Conservation (phyloP, 2,113 vertebrate species). For the Amphiprion ocellaris region DNA sequence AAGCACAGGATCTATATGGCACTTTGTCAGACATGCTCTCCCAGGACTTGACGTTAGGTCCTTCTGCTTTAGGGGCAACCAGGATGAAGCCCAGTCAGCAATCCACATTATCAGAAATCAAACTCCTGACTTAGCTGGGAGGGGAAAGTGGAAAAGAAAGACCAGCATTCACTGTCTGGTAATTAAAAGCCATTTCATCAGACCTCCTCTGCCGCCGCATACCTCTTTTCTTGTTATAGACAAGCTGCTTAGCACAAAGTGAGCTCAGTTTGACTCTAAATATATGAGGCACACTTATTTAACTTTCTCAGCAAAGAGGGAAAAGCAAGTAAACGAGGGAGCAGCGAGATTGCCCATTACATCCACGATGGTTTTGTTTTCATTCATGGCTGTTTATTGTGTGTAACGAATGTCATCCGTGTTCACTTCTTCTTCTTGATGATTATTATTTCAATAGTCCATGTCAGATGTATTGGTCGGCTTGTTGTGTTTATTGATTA, state of each 20-base stretch:
- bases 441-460: conserved; percentile 69
- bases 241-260: conserved; percentile 84
- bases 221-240: conserved; percentile 87
- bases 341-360: conserved; percentile 39
- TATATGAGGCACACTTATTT: conserved; percentile 90
- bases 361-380: conserved; percentile 35
- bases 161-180: conserved; percentile 90
- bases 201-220: conserved; percentile 72
- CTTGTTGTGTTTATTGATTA: conserved; percentile 71
- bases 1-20: conserved; percentile 90
- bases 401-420: conserved; percentile 14
- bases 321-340: conserved; percentile 70
- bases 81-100: conserved; percentile 95
- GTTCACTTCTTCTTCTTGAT: conserved; percentile 22
- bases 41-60: conserved; percentile 82
- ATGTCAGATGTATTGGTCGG: conserved; percentile 57
- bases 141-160: conserved; percentile 82
- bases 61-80: conserved; percentile 78
- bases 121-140: conserved; percentile 85
- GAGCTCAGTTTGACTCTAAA: conserved; percentile 90
- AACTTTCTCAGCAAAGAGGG: conserved; percentile 80
- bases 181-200: conserved; percentile 98
- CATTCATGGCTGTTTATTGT: conserved; percentile 22
- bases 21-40: conserved; percentile 93
- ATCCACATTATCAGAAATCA: conserved; percentile 96